Conservation (phyloP, 2,888 invertebrate species). For the Sepioteuthis lessoniana region DNA sequence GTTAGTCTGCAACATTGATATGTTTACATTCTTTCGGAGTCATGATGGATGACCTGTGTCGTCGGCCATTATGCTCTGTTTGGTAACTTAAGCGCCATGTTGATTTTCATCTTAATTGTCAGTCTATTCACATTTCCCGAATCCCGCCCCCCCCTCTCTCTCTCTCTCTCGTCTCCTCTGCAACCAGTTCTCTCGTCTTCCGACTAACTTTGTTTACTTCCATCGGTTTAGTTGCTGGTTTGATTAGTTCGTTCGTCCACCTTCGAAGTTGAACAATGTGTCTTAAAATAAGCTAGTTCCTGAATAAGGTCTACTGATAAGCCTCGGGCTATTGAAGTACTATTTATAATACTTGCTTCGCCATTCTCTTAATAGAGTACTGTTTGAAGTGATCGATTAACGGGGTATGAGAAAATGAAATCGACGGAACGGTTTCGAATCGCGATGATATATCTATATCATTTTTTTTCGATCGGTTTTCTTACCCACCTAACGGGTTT, state of each 20-base stretch:
- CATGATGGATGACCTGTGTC: conserved; percentile 21
- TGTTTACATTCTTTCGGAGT: conserved; percentile 33
- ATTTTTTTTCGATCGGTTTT: no score
- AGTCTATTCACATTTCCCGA: background rate
- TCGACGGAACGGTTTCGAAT: background rate
- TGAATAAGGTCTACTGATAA: background rate
- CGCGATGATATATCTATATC: background rate
- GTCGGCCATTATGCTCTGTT: conserved; percentile 11
- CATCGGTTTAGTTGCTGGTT: background rate
- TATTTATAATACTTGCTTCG: background rate
- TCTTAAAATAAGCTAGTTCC: background rate
- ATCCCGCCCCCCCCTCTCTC: background rate
- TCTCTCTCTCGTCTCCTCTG: background rate
- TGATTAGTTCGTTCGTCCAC: background rate
- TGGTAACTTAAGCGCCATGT: conserved; percentile 15
- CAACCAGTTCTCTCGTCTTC: no score
- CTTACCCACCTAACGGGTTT: no score
- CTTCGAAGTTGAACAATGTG: background rate
- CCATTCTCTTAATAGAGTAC: background rate
- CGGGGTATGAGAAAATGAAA: background rate
- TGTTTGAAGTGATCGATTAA: background rate
- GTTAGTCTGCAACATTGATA: background rate
- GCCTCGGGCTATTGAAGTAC: background rate
- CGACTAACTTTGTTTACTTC: no score
- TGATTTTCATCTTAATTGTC: conserved; percentile 33